Evolutionary conservation across 2,888 invertebrate genomes (phyloP).

Genomic region (Thereva unica): DNA sequence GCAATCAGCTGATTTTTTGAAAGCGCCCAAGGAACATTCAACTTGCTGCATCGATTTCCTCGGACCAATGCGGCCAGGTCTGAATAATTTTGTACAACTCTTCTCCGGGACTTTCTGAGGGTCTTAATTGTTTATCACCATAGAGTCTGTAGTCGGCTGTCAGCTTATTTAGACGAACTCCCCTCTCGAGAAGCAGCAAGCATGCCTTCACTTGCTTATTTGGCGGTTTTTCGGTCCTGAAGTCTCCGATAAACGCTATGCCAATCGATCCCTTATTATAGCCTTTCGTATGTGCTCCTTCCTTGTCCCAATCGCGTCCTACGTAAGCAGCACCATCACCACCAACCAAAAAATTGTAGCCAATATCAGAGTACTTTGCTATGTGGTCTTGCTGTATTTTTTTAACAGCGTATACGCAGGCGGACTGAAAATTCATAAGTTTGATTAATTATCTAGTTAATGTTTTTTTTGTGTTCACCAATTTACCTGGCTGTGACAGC

Average conservation of each 20-base stretch:
- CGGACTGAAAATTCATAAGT: too few relatives aligned
- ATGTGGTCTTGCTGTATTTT: too few relatives aligned
- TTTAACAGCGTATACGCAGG: too few relatives aligned
- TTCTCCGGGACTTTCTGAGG: conserved; percentile 72
- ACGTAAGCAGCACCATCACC: conserved; percentile 76
- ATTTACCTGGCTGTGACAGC: too few relatives aligned
- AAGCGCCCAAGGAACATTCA: too few relatives aligned
- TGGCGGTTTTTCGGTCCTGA: conserved; percentile 61
- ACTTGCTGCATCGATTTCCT: background rate
- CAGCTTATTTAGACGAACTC: conserved; percentile 66
- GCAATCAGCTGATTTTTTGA: too few relatives aligned
- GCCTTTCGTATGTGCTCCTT: conserved; percentile 73
- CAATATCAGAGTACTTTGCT: conserved; percentile 57
- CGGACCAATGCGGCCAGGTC: conserved; percentile 67
- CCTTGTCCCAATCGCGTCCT: conserved; percentile 74
- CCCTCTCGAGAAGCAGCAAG: conserved; percentile 64
- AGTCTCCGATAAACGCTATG: conserved; percentile 74
- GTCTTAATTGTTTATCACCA: conserved; percentile 69
- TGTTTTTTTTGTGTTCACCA: too few relatives aligned
- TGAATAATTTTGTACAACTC: conserved; percentile 66
- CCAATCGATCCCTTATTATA: conserved; percentile 70
- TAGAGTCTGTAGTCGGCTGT: conserved; percentile 67
- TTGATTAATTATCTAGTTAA: too few relatives aligned
- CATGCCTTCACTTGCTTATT: conserved; percentile 64
- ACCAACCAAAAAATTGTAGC: conserved; percentile 78